Conservation (phyloP, 2,888 invertebrate species). For the Drepanosiphum platanoidis region DNA sequence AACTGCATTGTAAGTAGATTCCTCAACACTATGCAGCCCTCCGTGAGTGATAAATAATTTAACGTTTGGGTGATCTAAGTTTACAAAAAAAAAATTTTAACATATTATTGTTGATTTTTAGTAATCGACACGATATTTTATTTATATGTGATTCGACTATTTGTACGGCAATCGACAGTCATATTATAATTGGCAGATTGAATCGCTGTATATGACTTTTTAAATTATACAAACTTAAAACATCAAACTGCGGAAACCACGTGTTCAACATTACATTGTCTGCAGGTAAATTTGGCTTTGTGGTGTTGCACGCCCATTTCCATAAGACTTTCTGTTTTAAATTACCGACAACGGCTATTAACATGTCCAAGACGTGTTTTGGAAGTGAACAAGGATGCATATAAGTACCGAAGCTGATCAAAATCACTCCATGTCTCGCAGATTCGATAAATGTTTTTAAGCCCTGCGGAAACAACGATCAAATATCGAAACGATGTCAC, state of each 20-base stretch:
- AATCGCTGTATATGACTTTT: no score
- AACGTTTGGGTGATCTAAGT: constrained; percentile 47
- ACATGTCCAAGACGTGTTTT: not conserved
- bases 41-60: constrained; percentile 51
- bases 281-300: not conserved
- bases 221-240: constrained; percentile 46
- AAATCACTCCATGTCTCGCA: constrained; percentile 46
- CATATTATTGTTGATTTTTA: not conserved
- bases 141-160: no score
- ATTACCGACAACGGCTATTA: constrained; percentile 3
- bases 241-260: constrained; percentile 48
- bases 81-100: not conserved
- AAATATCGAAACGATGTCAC: not conserved
- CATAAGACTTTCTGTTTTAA: constrained; percentile 49
- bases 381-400: constrained; percentile 2
- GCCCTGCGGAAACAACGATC: not conserved
- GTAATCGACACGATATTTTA: no score
- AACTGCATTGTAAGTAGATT: constrained; percentile 2
- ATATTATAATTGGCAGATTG: no score
- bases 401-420: constrained; percentile 52
- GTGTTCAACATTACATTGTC: not conserved
- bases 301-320: constrained; percentile 11
- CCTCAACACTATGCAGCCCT: constrained; percentile 33
- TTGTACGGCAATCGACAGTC: no score
- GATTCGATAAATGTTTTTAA: constrained; percentile 50